A percentile compares a stretch with the other conserved stretches of the same genome.
Conservation (phyloP, 2,888 invertebrate genomes). For the Amiota minor region DNA sequence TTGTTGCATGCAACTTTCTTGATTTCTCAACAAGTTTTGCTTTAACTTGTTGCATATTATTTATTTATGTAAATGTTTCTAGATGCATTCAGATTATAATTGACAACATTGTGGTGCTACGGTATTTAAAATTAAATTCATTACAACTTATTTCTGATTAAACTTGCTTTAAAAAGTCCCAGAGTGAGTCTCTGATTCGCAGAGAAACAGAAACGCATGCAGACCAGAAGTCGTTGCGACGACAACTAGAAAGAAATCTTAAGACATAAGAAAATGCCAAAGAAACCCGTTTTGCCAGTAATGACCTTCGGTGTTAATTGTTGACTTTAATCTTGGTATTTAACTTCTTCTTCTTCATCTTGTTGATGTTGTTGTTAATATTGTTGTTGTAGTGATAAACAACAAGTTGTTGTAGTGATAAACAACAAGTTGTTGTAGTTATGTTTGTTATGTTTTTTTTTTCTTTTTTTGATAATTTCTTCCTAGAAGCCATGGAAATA, state of each 20-base stretch:
- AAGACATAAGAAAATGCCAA: not conserved
- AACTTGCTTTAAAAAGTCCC: too few species aligned
- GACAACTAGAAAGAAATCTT: not conserved
- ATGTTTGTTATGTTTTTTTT: too few species aligned
- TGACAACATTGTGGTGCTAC: not conserved
- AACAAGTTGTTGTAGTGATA: slow-evolving; percentile 26
- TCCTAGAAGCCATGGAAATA: not conserved
- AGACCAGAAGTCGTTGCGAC: not conserved
- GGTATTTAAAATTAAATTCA: slow-evolving; percentile 3
- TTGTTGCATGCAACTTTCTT: too few species aligned
- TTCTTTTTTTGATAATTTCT: slow-evolving; percentile 36
- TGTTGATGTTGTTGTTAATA: not conserved
- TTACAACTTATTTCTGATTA: too few species aligned
- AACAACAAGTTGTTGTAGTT: slow-evolving; percentile 27
- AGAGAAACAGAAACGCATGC: not conserved
- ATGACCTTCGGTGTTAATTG: slow-evolving; percentile 60
- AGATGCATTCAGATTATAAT: not conserved
- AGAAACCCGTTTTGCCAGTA: slow-evolving; percentile 66
- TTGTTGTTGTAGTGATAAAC: slow-evolving; percentile 23
- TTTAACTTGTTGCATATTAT: slow-evolving; percentile 20
- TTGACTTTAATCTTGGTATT: too few species aligned
- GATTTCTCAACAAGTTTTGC: too few species aligned
- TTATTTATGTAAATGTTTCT: not conserved
- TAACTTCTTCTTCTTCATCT: not conserved
- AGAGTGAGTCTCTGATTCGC: not conserved